Percentiles rank a stretch among this genome's conserved stretches.
Evolutionary conservation across 92 coral and sea anemone genomes (phyloP).

Genomic region (Bergia sp.): DNA sequence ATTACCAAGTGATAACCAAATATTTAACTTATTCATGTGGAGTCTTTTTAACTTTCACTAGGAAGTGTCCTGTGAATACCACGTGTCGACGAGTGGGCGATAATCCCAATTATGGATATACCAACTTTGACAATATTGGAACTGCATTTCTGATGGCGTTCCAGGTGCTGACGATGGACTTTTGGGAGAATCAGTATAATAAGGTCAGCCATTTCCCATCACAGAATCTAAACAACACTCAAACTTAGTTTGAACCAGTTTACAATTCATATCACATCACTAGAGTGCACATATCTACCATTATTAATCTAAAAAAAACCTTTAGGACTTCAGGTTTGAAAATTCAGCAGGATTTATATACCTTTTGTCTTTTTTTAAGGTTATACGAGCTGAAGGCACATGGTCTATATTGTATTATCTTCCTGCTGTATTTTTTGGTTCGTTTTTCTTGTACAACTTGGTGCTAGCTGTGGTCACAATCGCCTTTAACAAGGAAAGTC

Average conservation of each 20-base stretch:
- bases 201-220: constrained; percentile 64
- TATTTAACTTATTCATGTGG: too few relatives aligned
- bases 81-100: constrained; percentile 81
- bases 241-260: not conserved
- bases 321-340: too few relatives aligned
- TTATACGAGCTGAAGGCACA: constrained; percentile 14
- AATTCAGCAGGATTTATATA: not conserved
- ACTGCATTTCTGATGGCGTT: constrained; percentile 90
- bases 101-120: constrained; percentile 86
- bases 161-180: constrained; percentile 95
- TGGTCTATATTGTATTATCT: constrained; percentile 12
- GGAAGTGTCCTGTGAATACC: constrained; percentile 79
- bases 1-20: not conserved
- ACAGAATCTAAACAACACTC: too few relatives aligned
- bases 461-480: constrained; percentile 35
- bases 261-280: not conserved
- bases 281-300: too few relatives aligned
- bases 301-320: too few relatives aligned
- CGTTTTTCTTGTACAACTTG: constrained; percentile 23
- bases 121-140: constrained; percentile 90
- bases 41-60: not conserved
- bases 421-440: constrained; percentile 8
- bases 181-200: constrained; percentile 94
- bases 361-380: not conserved
- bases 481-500: constrained; percentile 21